Conservation (phyloP, 2,888 invertebrate genomes). For the Xiphydria camelus region DNA sequence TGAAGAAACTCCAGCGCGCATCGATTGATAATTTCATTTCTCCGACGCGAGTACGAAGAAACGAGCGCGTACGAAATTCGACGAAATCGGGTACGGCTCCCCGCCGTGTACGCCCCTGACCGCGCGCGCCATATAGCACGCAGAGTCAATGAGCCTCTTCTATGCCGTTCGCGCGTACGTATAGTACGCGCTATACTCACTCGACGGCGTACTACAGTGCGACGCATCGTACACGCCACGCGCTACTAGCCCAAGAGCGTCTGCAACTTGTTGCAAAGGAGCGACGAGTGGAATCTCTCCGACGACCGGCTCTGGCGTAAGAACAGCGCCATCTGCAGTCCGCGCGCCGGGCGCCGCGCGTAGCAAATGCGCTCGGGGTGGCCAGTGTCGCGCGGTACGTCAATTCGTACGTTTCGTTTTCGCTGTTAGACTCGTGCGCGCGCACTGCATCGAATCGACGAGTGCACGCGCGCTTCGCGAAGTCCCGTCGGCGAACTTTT, state of each 20-base stretch:
- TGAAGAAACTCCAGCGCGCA: too few species aligned
- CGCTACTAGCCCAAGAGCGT: background rate
- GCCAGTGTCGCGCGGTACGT: constrained; percentile 48
- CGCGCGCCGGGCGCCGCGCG: constrained; percentile 19
- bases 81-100: too few species aligned
- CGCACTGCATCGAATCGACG: too few species aligned
- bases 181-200: background rate
- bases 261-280: constrained; percentile 41
- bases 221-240: background rate
- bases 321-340: constrained; percentile 33
- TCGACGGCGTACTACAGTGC: background rate
- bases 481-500: too few species aligned
- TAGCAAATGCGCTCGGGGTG: constrained; percentile 19
- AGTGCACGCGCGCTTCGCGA: too few species aligned
- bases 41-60: too few species aligned
- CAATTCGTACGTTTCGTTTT: constrained; percentile 27
- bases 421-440: too few species aligned
- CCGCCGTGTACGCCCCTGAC: too few species aligned
- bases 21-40: too few species aligned
- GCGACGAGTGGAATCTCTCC: constrained; percentile 3
- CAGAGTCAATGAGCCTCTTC: background rate
- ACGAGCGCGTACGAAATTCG: too few species aligned
- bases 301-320: constrained; percentile 3
- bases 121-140: too few species aligned
- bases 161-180: too few species aligned